A percentile compares a stretch with the other conserved stretches of the same genome.
Conservation (phyloP, 1,140 invertebrate genomes). For the Leptinotarsa defecta region DNA sequence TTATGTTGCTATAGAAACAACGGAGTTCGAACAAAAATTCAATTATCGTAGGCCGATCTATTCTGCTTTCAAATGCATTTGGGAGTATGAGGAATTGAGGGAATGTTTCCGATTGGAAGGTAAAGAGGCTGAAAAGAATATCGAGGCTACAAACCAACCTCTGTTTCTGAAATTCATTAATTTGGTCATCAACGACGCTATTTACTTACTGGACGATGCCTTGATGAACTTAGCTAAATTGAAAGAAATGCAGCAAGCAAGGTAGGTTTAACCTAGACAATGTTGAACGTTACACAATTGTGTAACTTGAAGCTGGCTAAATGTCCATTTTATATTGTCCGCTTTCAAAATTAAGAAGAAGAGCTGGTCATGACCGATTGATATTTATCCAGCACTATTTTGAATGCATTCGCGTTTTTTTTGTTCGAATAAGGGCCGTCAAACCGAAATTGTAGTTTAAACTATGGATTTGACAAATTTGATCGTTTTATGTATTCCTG, state of each 20-base stretch:
- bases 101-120: conserved; percentile 77
- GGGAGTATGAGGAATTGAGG: conserved; percentile 78
- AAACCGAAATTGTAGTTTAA: too few species aligned
- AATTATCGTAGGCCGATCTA: conserved; percentile 96
- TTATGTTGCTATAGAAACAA: conserved; percentile 97
- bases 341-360: too few species aligned
- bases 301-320: not conserved
- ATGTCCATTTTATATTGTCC: not conserved
- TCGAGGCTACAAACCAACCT: conserved; percentile 88
- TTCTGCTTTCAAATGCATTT: conserved; percentile 88
- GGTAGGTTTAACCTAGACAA: conserved; percentile 57
- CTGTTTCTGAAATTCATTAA: conserved; percentile 93
- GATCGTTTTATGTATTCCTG: too few species aligned
- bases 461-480: too few species aligned
- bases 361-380: too few species aligned
- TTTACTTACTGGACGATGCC: conserved; percentile 91
- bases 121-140: conserved; percentile 79
- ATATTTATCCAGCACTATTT: too few species aligned
- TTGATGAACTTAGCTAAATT: conserved; percentile 84
- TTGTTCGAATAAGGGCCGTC: too few species aligned
- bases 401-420: too few species aligned
- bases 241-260: conserved; percentile 71
- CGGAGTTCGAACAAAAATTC: conserved; percentile 96
- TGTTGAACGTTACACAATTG: not conserved
- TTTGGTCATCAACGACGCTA: conserved; percentile 94